Evolutionary conservation across 1,140 invertebrate species (phyloP).

Genomic region (Amphibalanus amphitrite): DNA sequence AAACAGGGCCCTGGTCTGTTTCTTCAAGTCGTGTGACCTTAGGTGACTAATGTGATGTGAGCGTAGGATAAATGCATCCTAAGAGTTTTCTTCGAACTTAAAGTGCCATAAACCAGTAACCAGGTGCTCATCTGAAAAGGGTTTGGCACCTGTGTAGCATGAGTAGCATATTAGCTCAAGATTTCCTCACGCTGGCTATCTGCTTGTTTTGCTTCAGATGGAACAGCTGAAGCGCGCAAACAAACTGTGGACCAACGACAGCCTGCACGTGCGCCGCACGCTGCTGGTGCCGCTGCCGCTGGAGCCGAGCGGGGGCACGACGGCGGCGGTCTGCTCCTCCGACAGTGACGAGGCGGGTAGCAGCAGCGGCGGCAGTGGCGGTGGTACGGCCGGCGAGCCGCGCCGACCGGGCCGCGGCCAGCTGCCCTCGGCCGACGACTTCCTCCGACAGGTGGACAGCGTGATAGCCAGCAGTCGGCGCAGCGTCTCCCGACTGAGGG

Average conservation of each 20-base stretch:
- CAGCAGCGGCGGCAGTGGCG: background rate
- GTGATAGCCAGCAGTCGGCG: slow-evolving; percentile 66
- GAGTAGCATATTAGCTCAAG: too few species aligned
- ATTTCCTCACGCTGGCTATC: too few species aligned
- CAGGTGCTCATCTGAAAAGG: too few species aligned
- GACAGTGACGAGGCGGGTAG: background rate
- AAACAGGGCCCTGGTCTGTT: too few species aligned
- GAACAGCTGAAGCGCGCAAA: slow-evolving; percentile 76
- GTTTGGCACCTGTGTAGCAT: too few species aligned
- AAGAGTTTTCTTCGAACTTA: too few species aligned
- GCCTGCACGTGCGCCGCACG: slow-evolving; percentile 63
- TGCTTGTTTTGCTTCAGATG: slow-evolving; percentile 37
- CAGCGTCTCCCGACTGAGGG: slow-evolving; percentile 35
- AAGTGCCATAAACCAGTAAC: too few species aligned
- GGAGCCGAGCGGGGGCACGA: slow-evolving; percentile 11
- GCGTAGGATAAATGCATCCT: too few species aligned
- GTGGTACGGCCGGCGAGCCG: background rate
- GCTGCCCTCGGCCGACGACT: slow-evolving; percentile 49
- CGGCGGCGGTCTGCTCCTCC: background rate
- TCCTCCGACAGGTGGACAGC: slow-evolving; percentile 67
- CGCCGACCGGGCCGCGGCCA: too few species aligned
- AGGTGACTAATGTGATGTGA: too few species aligned
- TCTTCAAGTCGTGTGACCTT: too few species aligned
- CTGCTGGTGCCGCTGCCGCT: slow-evolving; percentile 53
- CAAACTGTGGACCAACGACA: slow-evolving; percentile 70